Evolutionary conservation across 2,797 vertebrate genomes (phyloP).

Genomic region (Gadopsis bispinosus): DNA sequence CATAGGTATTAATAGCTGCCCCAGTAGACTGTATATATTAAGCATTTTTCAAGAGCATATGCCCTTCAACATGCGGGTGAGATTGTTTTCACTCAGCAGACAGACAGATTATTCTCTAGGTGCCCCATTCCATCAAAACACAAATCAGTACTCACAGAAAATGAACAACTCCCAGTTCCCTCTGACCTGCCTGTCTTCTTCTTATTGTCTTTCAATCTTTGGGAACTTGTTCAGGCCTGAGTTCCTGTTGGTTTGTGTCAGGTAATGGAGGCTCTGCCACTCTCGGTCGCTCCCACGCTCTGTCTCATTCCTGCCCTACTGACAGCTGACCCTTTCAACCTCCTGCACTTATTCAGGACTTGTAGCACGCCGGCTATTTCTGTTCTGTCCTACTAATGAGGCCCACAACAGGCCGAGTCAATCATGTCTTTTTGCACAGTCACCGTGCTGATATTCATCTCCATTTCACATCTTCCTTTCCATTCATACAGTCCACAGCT

Average conservation of each 20-base stretch:
- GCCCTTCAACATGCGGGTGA: background rate
- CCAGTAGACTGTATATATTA: background rate
- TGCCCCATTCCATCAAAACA: conserved; percentile 3
- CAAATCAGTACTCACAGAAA: conserved; percentile 73
- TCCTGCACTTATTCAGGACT: conserved; percentile 77
- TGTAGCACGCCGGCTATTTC: conserved; percentile 84
- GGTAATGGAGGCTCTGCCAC: conserved; percentile 25
- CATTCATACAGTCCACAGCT: conserved; percentile 32
- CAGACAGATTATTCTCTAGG: background rate
- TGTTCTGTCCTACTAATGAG: conserved; percentile 61
- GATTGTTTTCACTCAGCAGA: background rate
- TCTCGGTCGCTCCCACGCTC: conserved; percentile 45
- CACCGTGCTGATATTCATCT: conserved; percentile 45
- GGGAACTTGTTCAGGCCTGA: conserved; percentile 11
- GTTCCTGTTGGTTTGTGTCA: conserved; percentile 29
- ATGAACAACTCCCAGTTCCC: conserved; percentile 27
- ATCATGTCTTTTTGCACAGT: conserved; percentile 76
- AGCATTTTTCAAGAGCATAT: background rate
- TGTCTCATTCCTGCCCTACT: conserved; percentile 63
- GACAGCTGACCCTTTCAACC: conserved; percentile 89
- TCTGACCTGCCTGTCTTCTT: conserved; percentile 8
- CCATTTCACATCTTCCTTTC: conserved; percentile 40
- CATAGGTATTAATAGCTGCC: background rate
- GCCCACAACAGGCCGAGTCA: conserved; percentile 82
- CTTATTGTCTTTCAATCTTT: conserved; percentile 21